Evolutionary conservation across 2,888 invertebrate genomes (phyloP).

Genomic region (Chrysolina americana): DNA sequence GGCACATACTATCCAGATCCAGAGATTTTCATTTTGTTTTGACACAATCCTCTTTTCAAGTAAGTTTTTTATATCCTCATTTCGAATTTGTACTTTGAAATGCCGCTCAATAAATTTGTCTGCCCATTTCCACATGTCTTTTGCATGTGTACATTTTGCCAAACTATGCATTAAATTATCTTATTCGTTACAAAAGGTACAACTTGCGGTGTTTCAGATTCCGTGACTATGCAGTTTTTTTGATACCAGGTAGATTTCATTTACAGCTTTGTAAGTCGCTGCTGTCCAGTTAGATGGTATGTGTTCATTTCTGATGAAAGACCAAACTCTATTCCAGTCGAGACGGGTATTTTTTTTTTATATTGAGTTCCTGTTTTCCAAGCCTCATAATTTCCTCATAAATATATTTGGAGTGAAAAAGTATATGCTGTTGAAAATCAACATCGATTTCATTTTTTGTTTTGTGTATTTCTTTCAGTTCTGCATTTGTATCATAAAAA

Average conservation of each 20-base stretch:
- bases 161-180: background rate
- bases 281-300: background rate
- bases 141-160: background rate
- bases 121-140: background rate
- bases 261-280: background rate
- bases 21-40: no score
- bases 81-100: no score
- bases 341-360: background rate
- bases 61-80: no score
- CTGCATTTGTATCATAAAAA: background rate
- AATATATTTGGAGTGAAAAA: no score
- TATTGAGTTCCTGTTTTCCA: background rate
- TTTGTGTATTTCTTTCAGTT: background rate
- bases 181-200: background rate
- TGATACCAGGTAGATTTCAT: background rate
- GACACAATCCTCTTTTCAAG: no score
- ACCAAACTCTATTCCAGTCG: background rate
- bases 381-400: no score
- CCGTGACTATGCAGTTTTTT: background rate
- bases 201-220: background rate
- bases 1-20: no score
- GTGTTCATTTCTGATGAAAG: background rate
- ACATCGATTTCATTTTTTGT: background rate
- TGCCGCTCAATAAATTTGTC: no score
- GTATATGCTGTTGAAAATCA: no score